Conservation (phyloP, 2,797 vertebrate genomes). For the Heterohyrax brucei region DNA sequence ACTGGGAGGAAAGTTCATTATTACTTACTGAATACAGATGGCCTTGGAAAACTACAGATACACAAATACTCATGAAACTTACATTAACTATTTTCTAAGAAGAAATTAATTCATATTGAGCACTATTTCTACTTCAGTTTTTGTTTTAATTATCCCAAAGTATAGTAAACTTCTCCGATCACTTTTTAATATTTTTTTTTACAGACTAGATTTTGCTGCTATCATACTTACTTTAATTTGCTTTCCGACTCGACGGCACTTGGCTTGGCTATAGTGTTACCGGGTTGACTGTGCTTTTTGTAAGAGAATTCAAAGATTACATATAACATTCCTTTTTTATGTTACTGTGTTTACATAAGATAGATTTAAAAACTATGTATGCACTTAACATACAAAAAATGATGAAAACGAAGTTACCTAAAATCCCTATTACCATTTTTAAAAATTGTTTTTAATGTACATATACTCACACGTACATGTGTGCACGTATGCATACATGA, state of each 20-base stretch:
- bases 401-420: neutral
- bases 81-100: neutral
- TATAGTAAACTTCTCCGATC: neutral
- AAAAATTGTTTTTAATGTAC: neutral
- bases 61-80: neutral
- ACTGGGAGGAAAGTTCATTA: neutral
- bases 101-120: slow-evolving; percentile 50
- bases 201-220: neutral
- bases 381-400: neutral
- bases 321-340: slow-evolving; percentile 8
- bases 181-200: neutral
- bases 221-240: neutral
- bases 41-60: neutral
- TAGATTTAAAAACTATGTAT: neutral
- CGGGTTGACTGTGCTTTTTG: neutral
- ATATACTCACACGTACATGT: neutral
- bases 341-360: neutral
- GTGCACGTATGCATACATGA: neutral
- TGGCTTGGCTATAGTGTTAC: neutral
- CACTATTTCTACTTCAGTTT: neutral
- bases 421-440: neutral
- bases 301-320: neutral
- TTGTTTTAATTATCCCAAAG: neutral
- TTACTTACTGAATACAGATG: neutral
- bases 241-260: too few species aligned